Evolutionary conservation across 64 coral and sea anemone genomes (phyloP), one percentile per base, ranked within the genome.

Genomic region (Montipora sp.): DNA sequence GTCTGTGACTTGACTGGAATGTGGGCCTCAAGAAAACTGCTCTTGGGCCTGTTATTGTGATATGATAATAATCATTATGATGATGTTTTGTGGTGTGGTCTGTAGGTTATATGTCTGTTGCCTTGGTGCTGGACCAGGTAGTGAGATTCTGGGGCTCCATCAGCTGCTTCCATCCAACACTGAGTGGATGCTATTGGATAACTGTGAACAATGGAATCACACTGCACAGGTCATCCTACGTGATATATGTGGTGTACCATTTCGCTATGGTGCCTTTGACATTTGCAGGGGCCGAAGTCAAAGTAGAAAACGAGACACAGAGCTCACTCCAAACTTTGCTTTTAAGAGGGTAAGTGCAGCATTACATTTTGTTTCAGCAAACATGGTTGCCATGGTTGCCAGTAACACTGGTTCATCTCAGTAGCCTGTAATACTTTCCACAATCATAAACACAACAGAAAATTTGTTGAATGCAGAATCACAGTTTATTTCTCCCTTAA

Each of bases 91-190:
- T 36, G 36, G 36, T 78, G 2, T 24, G 53, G 1, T 91, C 75
- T 92, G 5, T 48, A 99, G 97, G 70, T 77, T 95, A 74, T 75
- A 94, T 76, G 92, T 99, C 14, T 99, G 97, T 44, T 94, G 97
- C 81, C 78, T 99, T 89, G 97, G 97, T 80, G 97, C 97, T 20
- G 97, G 97, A 20, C 97, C 97, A 44, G 97, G 97, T 46, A 99
- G 97, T 87, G 97, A 99, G 84, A 87, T 99, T 78, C 87, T 99
- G 53, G 97, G 97, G 58, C 83, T 99, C 18, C 78, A 89, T 92
- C 88, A 94, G 47, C 60, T 94, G 16, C 61, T 96, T 36, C 97
- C 97, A 53, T 75, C 91, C 16, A 78, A 81, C 71, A 99, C 97
- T 2, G 88, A 99, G 78, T 99, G 94, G 92, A 60, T 96, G 12